Percentiles rank a stretch among this genome's conserved stretches.
phyloP scores from a whole-genome alignment of 2,888 invertebrate genomes.

The Euspilapteryx auroguttella region DNA sequence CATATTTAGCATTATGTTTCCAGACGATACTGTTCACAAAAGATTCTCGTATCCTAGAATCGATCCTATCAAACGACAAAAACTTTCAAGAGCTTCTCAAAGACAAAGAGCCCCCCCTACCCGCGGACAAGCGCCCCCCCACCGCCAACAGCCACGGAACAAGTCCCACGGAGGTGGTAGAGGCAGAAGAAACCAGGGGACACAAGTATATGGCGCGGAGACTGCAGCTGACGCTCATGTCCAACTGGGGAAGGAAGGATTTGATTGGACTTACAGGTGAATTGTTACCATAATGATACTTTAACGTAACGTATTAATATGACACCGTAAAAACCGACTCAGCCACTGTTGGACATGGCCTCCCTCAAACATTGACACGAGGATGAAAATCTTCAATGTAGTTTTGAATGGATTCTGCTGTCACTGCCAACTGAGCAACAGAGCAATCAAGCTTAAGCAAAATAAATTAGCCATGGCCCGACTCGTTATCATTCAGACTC shows the following conservation, averaged over 20 bases:
- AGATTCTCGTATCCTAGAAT: conserved; percentile 69
- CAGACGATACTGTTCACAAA: conserved; percentile 87
- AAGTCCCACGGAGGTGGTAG: conserved; percentile 19
- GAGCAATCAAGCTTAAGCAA: no score
- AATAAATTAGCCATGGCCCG: no score
- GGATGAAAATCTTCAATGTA: no score
- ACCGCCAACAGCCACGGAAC: conserved; percentile 49
- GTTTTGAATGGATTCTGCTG: no score
- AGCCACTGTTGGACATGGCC: no score
- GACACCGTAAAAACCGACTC: no score
- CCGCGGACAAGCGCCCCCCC: conserved; percentile 55
- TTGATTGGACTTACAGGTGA: conserved; percentile 63
- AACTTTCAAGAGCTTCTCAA: conserved; percentile 39
- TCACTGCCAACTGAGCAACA: no score
- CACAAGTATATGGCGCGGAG: conserved; percentile 31
- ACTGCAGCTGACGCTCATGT: conserved; percentile 59
- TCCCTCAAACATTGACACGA: no score
- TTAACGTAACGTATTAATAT: not conserved
- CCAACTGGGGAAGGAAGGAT: conserved; percentile 66
- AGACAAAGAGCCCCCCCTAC: conserved; percentile 26
- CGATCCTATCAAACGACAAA: conserved; percentile 33
- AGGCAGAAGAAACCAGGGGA: conserved; percentile 17
- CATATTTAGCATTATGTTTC: no score
- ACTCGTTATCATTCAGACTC: no score
- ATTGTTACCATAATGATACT: not conserved